Percentiles rank a stretch among this genome's conserved stretches.
Evolutionary conservation across 2,888 invertebrate genomes (phyloP).

Genomic region (Ypsolopha sequella): DNA sequence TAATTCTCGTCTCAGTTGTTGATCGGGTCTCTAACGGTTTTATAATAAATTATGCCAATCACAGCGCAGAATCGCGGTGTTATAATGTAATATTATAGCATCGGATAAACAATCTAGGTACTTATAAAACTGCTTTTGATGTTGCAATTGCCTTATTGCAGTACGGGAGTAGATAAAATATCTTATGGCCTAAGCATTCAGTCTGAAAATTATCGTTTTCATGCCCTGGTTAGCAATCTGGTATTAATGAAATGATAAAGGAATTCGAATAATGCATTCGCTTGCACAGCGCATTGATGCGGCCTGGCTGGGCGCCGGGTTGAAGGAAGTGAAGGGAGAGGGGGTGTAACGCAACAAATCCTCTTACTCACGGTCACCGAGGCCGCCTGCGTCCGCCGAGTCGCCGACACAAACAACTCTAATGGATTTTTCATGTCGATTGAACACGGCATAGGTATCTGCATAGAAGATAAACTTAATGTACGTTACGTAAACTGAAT

Average conservation of each 20-base stretch:
- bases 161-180: too few relatives aligned
- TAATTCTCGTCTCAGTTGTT: too few relatives aligned
- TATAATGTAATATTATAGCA: too few relatives aligned
- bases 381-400: constrained; percentile 35
- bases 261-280: not conserved
- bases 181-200: not conserved
- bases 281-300: constrained; percentile 4
- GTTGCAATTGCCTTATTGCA: too few relatives aligned
- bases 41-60: too few relatives aligned
- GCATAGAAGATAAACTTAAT: constrained; percentile 1
- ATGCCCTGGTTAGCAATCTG: not conserved
- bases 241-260: not conserved
- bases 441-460: constrained; percentile 33
- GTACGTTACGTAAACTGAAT: not conserved
- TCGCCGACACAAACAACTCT: constrained; percentile 51
- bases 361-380: constrained; percentile 64
- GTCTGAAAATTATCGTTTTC: not conserved
- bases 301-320: not conserved
- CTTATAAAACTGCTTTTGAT: too few relatives aligned
- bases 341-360: constrained; percentile 52
- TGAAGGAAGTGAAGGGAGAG: too few relatives aligned
- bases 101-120: too few relatives aligned
- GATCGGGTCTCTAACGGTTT: too few relatives aligned
- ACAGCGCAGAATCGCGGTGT: too few relatives aligned
- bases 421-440: constrained; percentile 69